Evolutionary conservation across 2,797 vertebrate species (phyloP).

Genomic region (Cryptoprocta ferox): DNA sequence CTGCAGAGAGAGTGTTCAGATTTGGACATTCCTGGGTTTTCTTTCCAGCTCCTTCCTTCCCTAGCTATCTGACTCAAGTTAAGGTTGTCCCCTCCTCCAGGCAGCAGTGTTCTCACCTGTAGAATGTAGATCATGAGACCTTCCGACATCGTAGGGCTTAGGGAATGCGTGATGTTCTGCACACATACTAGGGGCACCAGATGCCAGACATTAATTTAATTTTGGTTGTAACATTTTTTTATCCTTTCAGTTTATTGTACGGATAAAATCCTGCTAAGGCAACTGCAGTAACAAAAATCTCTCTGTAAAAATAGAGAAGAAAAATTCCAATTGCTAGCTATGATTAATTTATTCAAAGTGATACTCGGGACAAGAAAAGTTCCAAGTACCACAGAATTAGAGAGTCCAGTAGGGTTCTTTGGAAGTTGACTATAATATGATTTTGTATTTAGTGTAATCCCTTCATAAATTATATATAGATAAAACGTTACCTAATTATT

Average conservation of each 20-base stretch:
- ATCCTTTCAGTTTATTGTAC: not conserved
- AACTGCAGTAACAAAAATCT: not conserved
- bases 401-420: not conserved
- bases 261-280: slow-evolving; percentile 7
- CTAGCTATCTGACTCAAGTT: not conserved
- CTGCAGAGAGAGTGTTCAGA: not conserved
- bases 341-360: not conserved
- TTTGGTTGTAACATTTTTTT: not conserved
- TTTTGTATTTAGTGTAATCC: not conserved
- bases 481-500: not conserved
- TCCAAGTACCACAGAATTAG: not conserved
- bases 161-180: not conserved
- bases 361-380: not conserved
- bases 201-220: not conserved
- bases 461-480: not conserved
- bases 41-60: not conserved
- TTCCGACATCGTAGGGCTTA: no score
- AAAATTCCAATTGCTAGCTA: not conserved
- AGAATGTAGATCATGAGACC: not conserved
- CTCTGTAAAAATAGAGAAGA: not conserved
- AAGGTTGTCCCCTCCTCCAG: not conserved
- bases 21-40: not conserved
- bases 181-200: not conserved
- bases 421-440: not conserved
- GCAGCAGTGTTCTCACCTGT: not conserved